Evolutionary conservation across 2,797 vertebrate species (phyloP).

Genomic region (Threskiornis aethiopicus): DNA sequence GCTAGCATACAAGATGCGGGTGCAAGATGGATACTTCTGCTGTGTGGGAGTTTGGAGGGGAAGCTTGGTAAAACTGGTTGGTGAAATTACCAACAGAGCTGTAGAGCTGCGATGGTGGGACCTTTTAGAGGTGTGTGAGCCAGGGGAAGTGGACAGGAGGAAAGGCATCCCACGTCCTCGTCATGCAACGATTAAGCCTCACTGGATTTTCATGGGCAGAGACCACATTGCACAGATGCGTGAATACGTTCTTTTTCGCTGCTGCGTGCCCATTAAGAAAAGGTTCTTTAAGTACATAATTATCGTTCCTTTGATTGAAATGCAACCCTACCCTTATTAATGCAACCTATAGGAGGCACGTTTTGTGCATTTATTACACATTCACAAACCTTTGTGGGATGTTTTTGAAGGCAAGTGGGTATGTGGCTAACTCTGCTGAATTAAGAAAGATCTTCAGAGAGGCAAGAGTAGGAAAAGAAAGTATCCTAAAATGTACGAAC

Average conservation of each 20-base stretch:
- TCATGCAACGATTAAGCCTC: not conserved
- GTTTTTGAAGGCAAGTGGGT: not conserved
- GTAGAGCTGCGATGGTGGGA: not conserved
- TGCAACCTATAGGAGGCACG: not conserved
- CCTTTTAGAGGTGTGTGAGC: not conserved
- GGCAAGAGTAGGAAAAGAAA: not conserved
- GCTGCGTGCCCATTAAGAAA: not conserved
- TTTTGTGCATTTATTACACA: not conserved
- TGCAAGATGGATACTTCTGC: not conserved
- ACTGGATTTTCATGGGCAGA: conserved; percentile 5
- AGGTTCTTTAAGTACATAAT: not conserved
- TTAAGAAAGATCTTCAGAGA: not conserved
- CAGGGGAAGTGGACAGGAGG: not conserved
- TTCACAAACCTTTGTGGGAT: not conserved
- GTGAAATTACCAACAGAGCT: not conserved
- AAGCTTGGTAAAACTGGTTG: not conserved
- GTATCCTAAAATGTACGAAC: not conserved
- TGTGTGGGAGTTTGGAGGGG: conserved; percentile 28
- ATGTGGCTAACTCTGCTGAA: not conserved
- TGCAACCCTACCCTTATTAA: not conserved
- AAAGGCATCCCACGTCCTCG: not conserved
- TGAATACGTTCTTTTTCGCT: not conserved
- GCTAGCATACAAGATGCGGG: not conserved
- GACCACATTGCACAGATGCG: not conserved
- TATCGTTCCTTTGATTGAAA: not conserved